phyloP scores from a whole-genome alignment of 2,113 vertebrate species.

The Myxocyprinus asiaticus region DNA sequence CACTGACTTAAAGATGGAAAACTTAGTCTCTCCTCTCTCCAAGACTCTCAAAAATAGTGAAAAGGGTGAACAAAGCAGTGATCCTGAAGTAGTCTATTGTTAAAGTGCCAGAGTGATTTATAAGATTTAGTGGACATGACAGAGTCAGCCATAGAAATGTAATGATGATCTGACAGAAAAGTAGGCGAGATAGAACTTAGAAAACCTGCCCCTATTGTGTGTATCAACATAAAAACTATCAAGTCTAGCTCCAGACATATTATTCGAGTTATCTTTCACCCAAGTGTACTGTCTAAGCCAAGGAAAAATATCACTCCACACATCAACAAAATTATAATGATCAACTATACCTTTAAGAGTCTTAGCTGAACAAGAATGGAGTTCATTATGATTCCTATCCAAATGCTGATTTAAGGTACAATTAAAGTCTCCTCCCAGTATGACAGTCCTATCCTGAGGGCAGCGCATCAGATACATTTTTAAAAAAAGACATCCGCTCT shows the following conservation, averaged over 20 bases:
- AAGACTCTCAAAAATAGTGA: neutral
- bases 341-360: neutral
- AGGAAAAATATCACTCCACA: neutral
- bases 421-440: neutral
- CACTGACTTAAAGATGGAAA: too few species aligned
- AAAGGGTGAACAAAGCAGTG: too few species aligned
- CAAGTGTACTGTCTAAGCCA: neutral
- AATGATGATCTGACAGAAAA: neutral
- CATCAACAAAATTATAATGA: neutral
- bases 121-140: too few species aligned
- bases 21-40: too few species aligned
- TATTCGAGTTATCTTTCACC: neutral
- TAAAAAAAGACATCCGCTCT: neutral
- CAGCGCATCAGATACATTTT: neutral
- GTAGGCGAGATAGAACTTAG: neutral
- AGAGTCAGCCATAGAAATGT: too few species aligned
- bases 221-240: neutral
- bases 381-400: constrained; percentile 7
- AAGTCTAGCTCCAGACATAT: neutral
- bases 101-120: too few species aligned
- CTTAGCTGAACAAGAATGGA: neutral
- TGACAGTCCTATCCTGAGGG: neutral
- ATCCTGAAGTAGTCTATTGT: too few species aligned
- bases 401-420: neutral
- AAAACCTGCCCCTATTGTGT: neutral